A percentile compares a stretch with the other conserved stretches of the same genome.
Evolutionary conservation across 2,888 invertebrate genomes (phyloP).

Genomic region (Panorpa germanica): DNA sequence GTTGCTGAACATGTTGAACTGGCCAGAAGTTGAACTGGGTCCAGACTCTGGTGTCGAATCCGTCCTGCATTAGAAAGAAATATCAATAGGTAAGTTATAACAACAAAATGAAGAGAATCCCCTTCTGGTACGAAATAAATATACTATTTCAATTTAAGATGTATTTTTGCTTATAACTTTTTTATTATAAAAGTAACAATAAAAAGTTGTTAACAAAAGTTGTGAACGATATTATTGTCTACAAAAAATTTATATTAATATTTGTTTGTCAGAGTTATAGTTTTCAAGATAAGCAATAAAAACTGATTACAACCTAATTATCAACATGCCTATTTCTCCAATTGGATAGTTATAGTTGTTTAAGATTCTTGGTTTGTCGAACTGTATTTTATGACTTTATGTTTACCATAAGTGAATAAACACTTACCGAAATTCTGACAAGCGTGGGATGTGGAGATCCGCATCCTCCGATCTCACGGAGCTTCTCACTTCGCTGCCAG

Average conservation of each 20-base stretch:
- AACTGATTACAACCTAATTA: too few relatives aligned
- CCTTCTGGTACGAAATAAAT: conserved; percentile 2
- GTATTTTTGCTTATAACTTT: too few relatives aligned
- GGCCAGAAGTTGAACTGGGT: conserved; percentile 34
- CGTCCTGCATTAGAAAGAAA: conserved; percentile 22
- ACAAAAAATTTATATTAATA: conserved; percentile 6
- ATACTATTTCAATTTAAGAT: background rate
- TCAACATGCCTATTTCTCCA: background rate
- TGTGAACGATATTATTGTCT: too few relatives aligned
- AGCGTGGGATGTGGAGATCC: conserved; percentile 45
- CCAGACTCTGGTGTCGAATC: conserved; percentile 30
- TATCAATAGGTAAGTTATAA: conserved; percentile 5
- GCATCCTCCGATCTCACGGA: conserved; percentile 20
- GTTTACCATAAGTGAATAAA: conserved; percentile 5
- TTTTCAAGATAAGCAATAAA: too few relatives aligned
- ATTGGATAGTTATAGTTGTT: background rate
- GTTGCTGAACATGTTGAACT: conserved; percentile 21
- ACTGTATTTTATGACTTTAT: conserved; percentile 7
- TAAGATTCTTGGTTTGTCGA: conserved; percentile 4
- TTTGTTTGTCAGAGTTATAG: conserved; percentile 1
- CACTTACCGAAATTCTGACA: conserved; percentile 39
- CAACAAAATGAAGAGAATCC: conserved; percentile 1
- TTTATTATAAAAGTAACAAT: background rate
- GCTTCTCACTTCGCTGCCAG: conserved; percentile 5
- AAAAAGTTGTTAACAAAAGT: conserved; percentile 4